Percentiles rank a stretch among this genome's conserved stretches.
phyloP scores from a whole-genome alignment of 2,888 invertebrate genomes.

The Corythucha ciliata region DNA sequence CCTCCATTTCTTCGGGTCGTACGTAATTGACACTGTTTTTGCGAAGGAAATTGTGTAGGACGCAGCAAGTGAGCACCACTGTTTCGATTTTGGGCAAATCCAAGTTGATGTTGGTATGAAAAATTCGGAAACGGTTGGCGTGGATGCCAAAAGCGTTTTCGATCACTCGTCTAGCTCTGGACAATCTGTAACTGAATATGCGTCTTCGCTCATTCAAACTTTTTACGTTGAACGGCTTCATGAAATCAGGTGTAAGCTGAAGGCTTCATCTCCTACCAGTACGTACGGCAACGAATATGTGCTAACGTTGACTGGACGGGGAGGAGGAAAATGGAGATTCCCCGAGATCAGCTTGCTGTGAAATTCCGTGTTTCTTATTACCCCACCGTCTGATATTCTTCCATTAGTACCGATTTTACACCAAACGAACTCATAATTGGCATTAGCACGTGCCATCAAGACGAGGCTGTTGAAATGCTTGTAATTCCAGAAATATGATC shows the following conservation, averaged over 20 bases:
- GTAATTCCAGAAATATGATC: conserved; percentile 29
- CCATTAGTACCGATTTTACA: conserved; percentile 20
- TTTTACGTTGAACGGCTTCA: conserved; percentile 21
- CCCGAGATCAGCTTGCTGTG: conserved; percentile 20
- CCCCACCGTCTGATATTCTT: conserved; percentile 19
- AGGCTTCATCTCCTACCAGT: conserved; percentile 22
- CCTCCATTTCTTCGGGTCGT: conserved; percentile 6
- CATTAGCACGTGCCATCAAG: conserved; percentile 20
- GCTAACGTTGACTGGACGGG: conserved; percentile 6
- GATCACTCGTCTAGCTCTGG: conserved; percentile 20
- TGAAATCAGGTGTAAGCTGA: conserved; percentile 19
- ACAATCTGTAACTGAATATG: conserved; percentile 22
- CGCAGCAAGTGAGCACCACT: conserved; percentile 19
- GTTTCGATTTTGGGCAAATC: conserved; percentile 18
- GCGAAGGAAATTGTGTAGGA: conserved; percentile 22
- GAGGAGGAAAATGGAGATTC: conserved; percentile 9
- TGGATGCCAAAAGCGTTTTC: conserved; percentile 22
- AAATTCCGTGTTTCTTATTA: conserved; percentile 19
- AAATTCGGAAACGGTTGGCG: conserved; percentile 6
- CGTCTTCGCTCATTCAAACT: conserved; percentile 9
- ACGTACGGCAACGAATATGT: conserved; percentile 9
- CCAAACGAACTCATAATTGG: conserved; percentile 20
- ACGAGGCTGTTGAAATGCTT: conserved; percentile 26
- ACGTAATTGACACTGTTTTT: conserved; percentile 11
- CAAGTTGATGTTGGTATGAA: conserved; percentile 19